Conservation (phyloP, 2,113 vertebrate genomes). For the Pangasianodon gigas region DNA sequence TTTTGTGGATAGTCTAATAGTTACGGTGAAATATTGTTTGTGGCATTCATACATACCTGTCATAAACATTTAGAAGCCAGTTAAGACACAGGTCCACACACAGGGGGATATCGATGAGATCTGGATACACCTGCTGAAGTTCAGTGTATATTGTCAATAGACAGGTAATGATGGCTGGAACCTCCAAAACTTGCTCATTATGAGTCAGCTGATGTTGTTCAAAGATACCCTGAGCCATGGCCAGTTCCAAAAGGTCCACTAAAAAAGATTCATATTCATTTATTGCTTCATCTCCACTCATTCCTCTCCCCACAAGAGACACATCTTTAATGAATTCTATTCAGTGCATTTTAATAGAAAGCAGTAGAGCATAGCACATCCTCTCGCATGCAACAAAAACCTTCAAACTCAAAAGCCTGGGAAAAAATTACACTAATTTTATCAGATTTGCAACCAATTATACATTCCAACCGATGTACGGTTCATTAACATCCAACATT, state of each 20-base stretch:
- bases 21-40: slow-evolving; percentile 5
- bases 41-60: slow-evolving; percentile 80
- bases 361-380: slow-evolving; percentile 40
- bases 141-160: slow-evolving; percentile 90
- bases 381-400: slow-evolving; percentile 33
- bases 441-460: slow-evolving; percentile 47
- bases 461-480: slow-evolving; percentile 18
- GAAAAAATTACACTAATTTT: slow-evolving; percentile 36
- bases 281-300: slow-evolving; percentile 40
- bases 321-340: slow-evolving; percentile 42
- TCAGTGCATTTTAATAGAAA: slow-evolving; percentile 50
- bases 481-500: slow-evolving; percentile 36
- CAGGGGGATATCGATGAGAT: slow-evolving; percentile 90
- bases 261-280: slow-evolving; percentile 41
- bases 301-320: slow-evolving; percentile 16
- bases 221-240: slow-evolving; percentile 86
- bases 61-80: slow-evolving; percentile 97
- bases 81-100: slow-evolving; percentile 97
- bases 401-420: slow-evolving; percentile 28
- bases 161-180: slow-evolving; percentile 89
- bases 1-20: background rate
- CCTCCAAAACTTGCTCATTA: slow-evolving; percentile 86
- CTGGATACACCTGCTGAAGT: slow-evolving; percentile 90
- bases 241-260: slow-evolving; percentile 94
- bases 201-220: slow-evolving; percentile 88